Base-by-base conservation (phyloP, 2,888 invertebrate genomes). In the Helicoverpa assulta region DNA sequence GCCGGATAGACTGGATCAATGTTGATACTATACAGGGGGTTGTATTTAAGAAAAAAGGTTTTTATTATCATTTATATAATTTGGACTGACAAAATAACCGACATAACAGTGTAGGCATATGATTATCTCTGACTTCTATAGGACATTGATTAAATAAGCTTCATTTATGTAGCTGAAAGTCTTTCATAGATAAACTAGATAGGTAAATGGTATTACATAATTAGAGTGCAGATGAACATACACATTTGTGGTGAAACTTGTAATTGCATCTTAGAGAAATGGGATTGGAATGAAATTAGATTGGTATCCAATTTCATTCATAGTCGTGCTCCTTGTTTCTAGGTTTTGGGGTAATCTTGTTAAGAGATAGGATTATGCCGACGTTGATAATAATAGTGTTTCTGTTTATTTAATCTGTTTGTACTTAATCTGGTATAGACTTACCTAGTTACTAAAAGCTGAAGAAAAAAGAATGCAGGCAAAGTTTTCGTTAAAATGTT, bases 211-310 rank as follows among this genome's bases (percentile, higher is more conserved):
- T 43, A 10, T 43, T 16, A 43, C 43, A 16, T 43, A 43, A 43
- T 43, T 43, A 43, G 43, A 16, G 51, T 54, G 57, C 50, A 52
- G 54, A 67, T 53, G 56, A 29, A 53, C 55, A 8, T 58, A 59
- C 43, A 69, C 21, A 64, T 21, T 40, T 61, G 58, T 58, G 51
- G 43, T 10, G 21, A 53, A 53, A 33, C 54, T 57, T 55, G 76
- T 68, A 76, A 73, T 65, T 68, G 62, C 53, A 43, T 56, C 54
- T 69, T 51, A 73, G 65, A 69, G 52, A 63, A 73, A 76, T 76
- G 69, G 62, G 66, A 76, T 65, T 69, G 73, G 59, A 66, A 16
- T 69, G 18, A 62, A 73, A 73, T 73, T 65, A 59, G 73, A 76
- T 63, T 76, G 29, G 33, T 59, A 56, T 63, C 33, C 21, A 59